A percentile compares a stretch with the other conserved stretches of the same genome.
Evolutionary conservation across 2,797 vertebrate genomes (phyloP).

Genomic region (Falco biarmicus): DNA sequence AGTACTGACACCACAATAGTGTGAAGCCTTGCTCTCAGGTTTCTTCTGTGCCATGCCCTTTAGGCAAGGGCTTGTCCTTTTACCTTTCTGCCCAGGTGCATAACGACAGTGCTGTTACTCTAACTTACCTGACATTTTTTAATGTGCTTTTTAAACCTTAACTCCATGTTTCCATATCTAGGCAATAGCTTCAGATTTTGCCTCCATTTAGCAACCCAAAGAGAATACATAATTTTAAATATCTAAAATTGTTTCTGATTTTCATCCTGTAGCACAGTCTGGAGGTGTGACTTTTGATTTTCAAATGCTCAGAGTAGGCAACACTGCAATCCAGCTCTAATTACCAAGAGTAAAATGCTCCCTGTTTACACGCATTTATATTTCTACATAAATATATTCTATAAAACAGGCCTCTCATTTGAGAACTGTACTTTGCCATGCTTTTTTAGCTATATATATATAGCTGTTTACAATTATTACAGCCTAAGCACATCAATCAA

Average conservation of each 20-base stretch:
- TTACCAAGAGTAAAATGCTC: neutral
- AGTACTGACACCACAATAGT: constrained; percentile 3
- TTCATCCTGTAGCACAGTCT: neutral
- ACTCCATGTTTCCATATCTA: neutral
- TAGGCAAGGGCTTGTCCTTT: neutral
- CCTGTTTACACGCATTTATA: neutral
- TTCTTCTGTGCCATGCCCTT: constrained; percentile 14
- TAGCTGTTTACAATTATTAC: neutral
- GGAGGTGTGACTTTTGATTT: neutral
- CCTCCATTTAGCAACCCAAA: neutral
- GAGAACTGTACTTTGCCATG: neutral
- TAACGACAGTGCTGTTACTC: neutral
- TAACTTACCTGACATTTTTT: neutral
- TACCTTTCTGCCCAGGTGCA: constrained; percentile 1
- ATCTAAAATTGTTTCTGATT: neutral
- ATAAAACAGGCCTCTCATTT: neutral
- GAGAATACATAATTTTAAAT: neutral
- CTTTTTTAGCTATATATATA: neutral
- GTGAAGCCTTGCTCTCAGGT: constrained; percentile 15
- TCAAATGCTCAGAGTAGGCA: neutral
- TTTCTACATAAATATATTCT: neutral
- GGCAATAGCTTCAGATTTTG: neutral
- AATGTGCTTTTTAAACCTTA: neutral
- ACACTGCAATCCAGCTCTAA: neutral
- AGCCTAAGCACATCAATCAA: neutral